Evolutionary conservation across 2,797 vertebrate species (phyloP).

Genomic region (Glossophaga mutica): DNA sequence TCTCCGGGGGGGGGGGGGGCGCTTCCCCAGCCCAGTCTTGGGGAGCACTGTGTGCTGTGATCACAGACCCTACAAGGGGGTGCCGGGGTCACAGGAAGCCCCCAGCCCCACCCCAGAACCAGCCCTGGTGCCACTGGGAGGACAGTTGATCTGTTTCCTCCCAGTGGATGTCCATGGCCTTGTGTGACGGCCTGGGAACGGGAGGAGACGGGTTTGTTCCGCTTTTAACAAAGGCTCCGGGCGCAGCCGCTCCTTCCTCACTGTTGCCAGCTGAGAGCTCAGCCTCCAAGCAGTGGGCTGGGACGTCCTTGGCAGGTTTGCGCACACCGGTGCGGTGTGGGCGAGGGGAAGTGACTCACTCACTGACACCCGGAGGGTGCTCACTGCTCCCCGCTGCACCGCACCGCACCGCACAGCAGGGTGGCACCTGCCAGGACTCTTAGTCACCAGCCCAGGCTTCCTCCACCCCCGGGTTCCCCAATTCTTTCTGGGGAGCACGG

Average conservation of each 20-base stretch:
- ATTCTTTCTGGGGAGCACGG: not conserved
- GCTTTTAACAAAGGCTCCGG: not conserved
- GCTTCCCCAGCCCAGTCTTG: not conserved
- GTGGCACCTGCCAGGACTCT: not conserved
- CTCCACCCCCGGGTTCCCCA: not conserved
- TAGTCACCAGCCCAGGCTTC: not conserved
- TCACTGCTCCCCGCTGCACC: not conserved
- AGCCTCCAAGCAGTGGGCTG: not conserved
- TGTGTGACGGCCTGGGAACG: not conserved
- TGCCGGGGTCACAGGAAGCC: not conserved
- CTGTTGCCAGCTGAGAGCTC: not conserved
- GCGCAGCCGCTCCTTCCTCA: not conserved
- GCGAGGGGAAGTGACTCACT: fast-evolving
- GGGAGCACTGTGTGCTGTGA: not conserved
- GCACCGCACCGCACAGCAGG: too few relatives aligned
- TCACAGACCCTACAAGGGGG: not conserved
- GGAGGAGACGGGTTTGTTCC: not conserved
- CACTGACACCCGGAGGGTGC: too few relatives aligned
- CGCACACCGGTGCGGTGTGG: too few relatives aligned
- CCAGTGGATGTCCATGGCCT: fast-evolving
- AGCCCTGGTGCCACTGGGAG: not conserved
- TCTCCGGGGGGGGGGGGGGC: too few relatives aligned
- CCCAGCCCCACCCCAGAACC: not conserved
- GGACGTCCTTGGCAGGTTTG: not conserved
- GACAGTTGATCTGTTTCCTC: not conserved